These are phyloP conservation scores for Apaloderma vittatum DNA, from an alignment of 2,113 vertebrate genomes.

Conservation along the genomic window DNA sequence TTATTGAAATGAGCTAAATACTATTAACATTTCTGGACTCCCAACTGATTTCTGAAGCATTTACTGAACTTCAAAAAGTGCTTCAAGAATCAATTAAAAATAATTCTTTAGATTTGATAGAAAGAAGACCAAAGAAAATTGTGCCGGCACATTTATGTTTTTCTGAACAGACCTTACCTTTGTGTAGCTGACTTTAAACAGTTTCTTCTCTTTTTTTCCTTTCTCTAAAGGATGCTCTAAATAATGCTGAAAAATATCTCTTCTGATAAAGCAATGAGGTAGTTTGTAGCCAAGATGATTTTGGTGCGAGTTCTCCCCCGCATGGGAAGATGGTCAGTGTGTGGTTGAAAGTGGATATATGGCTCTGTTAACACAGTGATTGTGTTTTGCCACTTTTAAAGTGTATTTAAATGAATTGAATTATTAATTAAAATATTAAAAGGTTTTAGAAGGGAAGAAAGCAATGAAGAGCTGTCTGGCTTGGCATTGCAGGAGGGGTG, in stretches of 20 bases:
- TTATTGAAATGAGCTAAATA: constrained; percentile 76
- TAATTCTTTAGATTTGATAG: constrained; percentile 64
- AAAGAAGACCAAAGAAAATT: constrained; percentile 8
- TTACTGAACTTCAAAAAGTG: constrained; percentile 76
- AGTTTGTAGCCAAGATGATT: background rate
- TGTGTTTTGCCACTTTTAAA: background rate
- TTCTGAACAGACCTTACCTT: constrained; percentile 27
- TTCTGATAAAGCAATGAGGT: background rate
- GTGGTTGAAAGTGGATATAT: background rate
- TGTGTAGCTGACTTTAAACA: constrained; percentile 7
- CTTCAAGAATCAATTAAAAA: constrained; percentile 74
- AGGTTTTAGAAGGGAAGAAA: background rate
- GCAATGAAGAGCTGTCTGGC: background rate
- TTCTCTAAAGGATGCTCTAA: background rate
- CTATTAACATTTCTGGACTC: constrained; percentile 73
- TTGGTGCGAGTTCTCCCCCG: background rate
- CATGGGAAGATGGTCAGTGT: accelerated
- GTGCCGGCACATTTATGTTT: background rate
- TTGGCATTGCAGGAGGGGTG: background rate
- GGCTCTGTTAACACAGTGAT: background rate
- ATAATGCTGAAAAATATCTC: background rate
- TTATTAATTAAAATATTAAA: background rate
- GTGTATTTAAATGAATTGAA: background rate
- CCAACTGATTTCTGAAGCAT: constrained; percentile 73
- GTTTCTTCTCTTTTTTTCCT: background rate